Percentiles rank a stretch among this genome's conserved stretches.
Evolutionary conservation across 2,113 vertebrate genomes (phyloP).

Genomic region (Scomber colias): DNA sequence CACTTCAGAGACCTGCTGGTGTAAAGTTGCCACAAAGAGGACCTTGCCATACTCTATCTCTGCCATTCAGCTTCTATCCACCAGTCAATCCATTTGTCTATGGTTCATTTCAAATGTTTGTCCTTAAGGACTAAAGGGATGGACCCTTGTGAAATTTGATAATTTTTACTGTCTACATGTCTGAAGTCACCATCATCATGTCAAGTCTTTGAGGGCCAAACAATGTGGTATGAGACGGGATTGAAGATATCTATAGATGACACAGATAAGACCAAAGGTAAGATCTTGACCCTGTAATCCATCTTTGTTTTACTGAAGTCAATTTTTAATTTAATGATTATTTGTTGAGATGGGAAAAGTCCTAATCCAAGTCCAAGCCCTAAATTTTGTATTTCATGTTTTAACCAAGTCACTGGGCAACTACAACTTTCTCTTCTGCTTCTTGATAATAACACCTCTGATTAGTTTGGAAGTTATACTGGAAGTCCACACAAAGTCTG

Average conservation of each 20-base stretch:
- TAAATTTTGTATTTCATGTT: neutral
- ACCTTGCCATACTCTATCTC: slow-evolving; percentile 19
- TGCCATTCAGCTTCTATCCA: slow-evolving; percentile 1
- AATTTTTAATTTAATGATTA: neutral
- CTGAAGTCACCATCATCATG: neutral
- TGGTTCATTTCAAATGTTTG: neutral
- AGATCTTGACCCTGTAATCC: no score
- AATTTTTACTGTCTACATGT: neutral
- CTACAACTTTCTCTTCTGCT: no score
- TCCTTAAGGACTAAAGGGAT: neutral
- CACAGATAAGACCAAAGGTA: no score
- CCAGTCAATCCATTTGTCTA: neutral
- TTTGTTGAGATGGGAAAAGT: neutral
- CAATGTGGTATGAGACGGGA: no score
- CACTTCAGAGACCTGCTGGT: slow-evolving; percentile 63
- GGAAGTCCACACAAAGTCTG: no score
- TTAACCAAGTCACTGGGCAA: no score
- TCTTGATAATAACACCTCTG: no score
- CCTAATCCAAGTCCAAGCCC: neutral
- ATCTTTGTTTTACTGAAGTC: no score
- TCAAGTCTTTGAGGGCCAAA: neutral
- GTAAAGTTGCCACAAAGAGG: slow-evolving; percentile 55
- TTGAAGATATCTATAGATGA: no score
- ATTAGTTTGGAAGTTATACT: no score
- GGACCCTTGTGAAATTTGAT: no score